These are phyloP conservation scores for Pseudobourletiella spinata DNA, from an alignment of 1,140 invertebrate genomes.

Conservation along the genomic window DNA sequence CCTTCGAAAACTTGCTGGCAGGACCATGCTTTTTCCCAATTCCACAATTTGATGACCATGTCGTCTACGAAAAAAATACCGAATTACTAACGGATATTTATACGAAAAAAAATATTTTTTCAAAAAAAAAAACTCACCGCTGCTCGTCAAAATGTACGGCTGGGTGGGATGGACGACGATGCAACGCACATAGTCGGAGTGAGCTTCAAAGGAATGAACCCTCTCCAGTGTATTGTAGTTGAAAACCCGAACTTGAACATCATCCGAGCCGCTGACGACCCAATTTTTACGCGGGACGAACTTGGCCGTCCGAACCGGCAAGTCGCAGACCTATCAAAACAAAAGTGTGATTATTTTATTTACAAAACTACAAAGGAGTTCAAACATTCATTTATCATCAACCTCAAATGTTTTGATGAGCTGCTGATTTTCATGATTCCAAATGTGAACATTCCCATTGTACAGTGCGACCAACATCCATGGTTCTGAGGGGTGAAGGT, in stretches of 20 bases:
- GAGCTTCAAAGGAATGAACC: constrained; percentile 93
- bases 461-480: constrained; percentile 98
- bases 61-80: constrained; percentile 61
- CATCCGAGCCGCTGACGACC: constrained; percentile 96
- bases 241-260: constrained; percentile 89
- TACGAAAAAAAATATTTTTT: not conserved
- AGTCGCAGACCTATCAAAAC: constrained; percentile 67
- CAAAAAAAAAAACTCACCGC: constrained; percentile 55
- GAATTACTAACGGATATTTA: not conserved
- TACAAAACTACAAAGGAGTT: not conserved
- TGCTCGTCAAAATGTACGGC: constrained; percentile 91
- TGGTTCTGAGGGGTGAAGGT: constrained; percentile 92
- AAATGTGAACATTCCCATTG: constrained; percentile 98
- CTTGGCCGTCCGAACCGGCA: constrained; percentile 88
- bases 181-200: constrained; percentile 94
- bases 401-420: constrained; percentile 88
- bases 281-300: constrained; percentile 98
- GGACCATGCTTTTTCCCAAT: constrained; percentile 97
- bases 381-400: too few species aligned
- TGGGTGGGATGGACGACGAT: constrained; percentile 97
- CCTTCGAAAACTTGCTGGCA: constrained; percentile 97
- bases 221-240: constrained; percentile 98
- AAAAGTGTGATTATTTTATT: not conserved
- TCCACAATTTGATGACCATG: constrained; percentile 98
- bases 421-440: constrained; percentile 93